Conservation (phyloP, 1,140 invertebrate species). For the Drosophila virilis region DNA sequence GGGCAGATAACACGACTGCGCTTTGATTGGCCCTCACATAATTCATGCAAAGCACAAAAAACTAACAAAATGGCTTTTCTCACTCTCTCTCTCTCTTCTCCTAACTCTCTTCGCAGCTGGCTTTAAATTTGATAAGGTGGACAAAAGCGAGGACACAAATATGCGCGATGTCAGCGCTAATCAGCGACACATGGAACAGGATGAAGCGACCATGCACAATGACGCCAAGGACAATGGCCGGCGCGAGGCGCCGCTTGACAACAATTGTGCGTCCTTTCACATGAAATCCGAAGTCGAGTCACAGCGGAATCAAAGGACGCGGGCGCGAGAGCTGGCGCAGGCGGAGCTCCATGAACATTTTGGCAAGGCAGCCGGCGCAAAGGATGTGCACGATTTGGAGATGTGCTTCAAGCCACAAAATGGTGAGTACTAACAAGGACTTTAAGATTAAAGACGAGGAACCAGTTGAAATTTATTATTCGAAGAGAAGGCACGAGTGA, state of each 20-base stretch:
- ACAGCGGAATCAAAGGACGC: slow-evolving; percentile 5
- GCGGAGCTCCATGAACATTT: slow-evolving; percentile 53
- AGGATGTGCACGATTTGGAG: slow-evolving; percentile 67
- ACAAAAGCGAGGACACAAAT: slow-evolving; percentile 65
- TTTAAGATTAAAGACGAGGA: neutral
- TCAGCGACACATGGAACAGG: slow-evolving; percentile 40
- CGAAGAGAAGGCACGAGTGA: too few species aligned
- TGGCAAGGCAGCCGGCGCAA: slow-evolving; percentile 48
- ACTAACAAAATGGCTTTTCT: slow-evolving; percentile 60
- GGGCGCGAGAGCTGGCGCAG: slow-evolving; percentile 38
- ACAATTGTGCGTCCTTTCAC: slow-evolving; percentile 55
- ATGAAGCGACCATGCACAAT: neutral
- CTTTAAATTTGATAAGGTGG: slow-evolving; percentile 37
- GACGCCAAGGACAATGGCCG: slow-evolving; percentile 43
- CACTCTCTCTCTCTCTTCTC: neutral
- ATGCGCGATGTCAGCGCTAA: slow-evolving; percentile 77
- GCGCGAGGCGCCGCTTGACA: slow-evolving; percentile 27
- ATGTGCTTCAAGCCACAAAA: slow-evolving; percentile 62
- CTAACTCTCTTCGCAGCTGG: slow-evolving; percentile 26
- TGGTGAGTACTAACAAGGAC: slow-evolving; percentile 40
- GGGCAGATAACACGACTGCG: slow-evolving; percentile 11
- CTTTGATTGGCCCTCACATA: slow-evolving; percentile 50
- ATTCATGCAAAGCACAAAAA: slow-evolving; percentile 50
- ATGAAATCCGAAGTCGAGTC: slow-evolving; percentile 51
- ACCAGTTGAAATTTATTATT: too few species aligned